A percentile compares a stretch with the other conserved stretches of the same genome.
Evolutionary conservation across 2,888 invertebrate species (phyloP).

Genomic region (Dasysyrphus tricinctus): DNA sequence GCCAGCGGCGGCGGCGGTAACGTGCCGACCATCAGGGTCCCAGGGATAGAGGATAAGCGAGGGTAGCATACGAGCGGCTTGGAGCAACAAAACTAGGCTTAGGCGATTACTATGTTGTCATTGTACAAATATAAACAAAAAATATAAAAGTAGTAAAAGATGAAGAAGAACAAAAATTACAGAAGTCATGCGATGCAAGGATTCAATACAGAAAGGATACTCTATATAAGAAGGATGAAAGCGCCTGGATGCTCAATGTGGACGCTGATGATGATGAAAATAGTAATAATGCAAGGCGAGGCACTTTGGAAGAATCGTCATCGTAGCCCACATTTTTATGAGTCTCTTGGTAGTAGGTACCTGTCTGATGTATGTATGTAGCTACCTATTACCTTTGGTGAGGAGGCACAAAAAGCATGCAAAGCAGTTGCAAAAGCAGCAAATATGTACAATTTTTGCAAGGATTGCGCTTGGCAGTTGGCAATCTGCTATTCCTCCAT

Average conservation of each 20-base stretch:
- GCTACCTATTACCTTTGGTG: constrained; percentile 6
- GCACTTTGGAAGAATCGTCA: constrained; percentile 66
- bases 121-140: constrained; percentile 68
- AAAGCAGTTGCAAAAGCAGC: constrained; percentile 63
- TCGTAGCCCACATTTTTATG: constrained; percentile 68
- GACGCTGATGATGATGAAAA: constrained; percentile 75
- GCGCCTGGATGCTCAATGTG: constrained; percentile 70
- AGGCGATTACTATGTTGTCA: constrained; percentile 73
- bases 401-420: constrained; percentile 61
- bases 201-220: constrained; percentile 63
- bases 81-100: constrained; percentile 64
- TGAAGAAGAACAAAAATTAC: constrained; percentile 73
- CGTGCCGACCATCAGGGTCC: neutral
- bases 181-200: constrained; percentile 72
- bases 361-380: constrained; percentile 45
- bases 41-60: neutral
- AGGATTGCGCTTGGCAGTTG: constrained; percentile 62
- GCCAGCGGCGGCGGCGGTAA: neutral
- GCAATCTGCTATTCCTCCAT: constrained; percentile 50
- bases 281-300: constrained; percentile 73
- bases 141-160: constrained; percentile 66
- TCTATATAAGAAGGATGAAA: constrained; percentile 51
- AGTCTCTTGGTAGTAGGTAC: constrained; percentile 24
- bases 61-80: neutral
- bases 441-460: constrained; percentile 70